Conservation (phyloP, 2,113 vertebrate species). For the Callipepla californica region DNA sequence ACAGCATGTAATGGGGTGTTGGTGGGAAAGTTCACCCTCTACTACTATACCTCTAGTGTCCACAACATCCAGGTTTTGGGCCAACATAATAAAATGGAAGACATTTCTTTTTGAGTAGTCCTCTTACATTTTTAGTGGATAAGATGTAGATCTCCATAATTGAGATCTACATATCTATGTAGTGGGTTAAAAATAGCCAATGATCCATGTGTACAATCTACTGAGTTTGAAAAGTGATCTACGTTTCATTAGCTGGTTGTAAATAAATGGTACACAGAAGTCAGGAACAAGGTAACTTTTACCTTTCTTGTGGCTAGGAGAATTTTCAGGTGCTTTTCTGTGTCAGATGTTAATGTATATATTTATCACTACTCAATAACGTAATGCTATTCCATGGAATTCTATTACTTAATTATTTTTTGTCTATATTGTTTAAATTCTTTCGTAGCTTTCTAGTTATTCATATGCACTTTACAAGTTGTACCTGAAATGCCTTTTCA, state of each 20-base stretch:
- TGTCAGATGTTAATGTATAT: background rate
- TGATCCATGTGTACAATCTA: fast-evolving
- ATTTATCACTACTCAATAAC: background rate
- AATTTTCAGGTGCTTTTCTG: background rate
- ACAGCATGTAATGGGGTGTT: too few relatives aligned
- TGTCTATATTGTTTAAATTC: background rate
- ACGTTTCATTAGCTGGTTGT: background rate
- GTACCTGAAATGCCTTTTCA: background rate
- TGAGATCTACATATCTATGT: background rate
- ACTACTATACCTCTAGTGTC: too few relatives aligned
- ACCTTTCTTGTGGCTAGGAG: background rate
- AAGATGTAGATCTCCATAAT: background rate
- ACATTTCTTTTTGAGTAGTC: too few relatives aligned
- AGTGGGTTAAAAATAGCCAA: background rate
- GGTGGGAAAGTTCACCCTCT: too few relatives aligned
- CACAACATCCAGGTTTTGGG: too few relatives aligned
- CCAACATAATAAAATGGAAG: too few relatives aligned
- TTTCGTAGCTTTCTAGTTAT: background rate
- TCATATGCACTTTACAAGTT: background rate
- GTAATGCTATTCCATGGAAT: background rate
- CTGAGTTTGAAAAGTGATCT: background rate
- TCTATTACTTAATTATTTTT: background rate
- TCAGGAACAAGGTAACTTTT: background rate
- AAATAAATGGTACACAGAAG: background rate
- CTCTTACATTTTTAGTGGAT: background rate